These are phyloP conservation scores for Zaprionus lachaisei DNA, from an alignment of 1,140 invertebrate species.

Conservation along the genomic window DNA sequence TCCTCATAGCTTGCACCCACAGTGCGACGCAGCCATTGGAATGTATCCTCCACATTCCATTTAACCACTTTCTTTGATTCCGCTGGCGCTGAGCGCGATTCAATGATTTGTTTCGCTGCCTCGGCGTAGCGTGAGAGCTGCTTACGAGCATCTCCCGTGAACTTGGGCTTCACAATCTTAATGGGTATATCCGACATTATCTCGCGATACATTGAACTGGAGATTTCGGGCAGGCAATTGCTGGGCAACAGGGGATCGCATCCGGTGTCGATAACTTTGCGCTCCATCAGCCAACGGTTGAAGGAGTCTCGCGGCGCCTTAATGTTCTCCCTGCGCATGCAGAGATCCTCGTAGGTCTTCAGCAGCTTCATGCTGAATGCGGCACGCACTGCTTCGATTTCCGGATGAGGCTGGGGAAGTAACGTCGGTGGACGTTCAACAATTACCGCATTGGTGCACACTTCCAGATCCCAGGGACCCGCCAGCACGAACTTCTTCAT, in stretches of 20 bases:
- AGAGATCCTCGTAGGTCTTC: constrained; percentile 96
- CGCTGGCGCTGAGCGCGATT: constrained; percentile 95
- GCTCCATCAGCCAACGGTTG: constrained; percentile 97
- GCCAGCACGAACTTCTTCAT: constrained; percentile 93
- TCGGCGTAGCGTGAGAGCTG: constrained; percentile 97
- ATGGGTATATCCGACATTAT: constrained; percentile 99
- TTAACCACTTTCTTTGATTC: constrained; percentile 98
- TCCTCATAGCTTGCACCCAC: constrained; percentile 98
- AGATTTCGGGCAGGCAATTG: constrained; percentile 96
- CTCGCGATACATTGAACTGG: constrained; percentile 97
- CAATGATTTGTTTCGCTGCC: constrained; percentile 98
- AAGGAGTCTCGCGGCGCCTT: constrained; percentile 98
- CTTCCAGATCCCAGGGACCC: constrained; percentile 98
- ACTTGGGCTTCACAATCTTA: constrained; percentile 96
- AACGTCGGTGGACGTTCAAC: constrained; percentile 93
- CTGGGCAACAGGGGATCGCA: constrained; percentile 95
- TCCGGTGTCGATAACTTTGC: constrained; percentile 95
- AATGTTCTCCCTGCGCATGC: constrained; percentile 96
- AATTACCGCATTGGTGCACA: constrained; percentile 97
- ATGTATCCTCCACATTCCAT: constrained; percentile 99
- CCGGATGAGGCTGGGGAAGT: constrained; percentile 96
- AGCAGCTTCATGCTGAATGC: constrained; percentile 92
- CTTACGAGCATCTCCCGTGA: constrained; percentile 97
- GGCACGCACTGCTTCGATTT: constrained; percentile 93
- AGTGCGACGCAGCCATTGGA: constrained; percentile 96